Conservation (phyloP, 2,888 invertebrate genomes). For the Baronia brevicornis region DNA sequence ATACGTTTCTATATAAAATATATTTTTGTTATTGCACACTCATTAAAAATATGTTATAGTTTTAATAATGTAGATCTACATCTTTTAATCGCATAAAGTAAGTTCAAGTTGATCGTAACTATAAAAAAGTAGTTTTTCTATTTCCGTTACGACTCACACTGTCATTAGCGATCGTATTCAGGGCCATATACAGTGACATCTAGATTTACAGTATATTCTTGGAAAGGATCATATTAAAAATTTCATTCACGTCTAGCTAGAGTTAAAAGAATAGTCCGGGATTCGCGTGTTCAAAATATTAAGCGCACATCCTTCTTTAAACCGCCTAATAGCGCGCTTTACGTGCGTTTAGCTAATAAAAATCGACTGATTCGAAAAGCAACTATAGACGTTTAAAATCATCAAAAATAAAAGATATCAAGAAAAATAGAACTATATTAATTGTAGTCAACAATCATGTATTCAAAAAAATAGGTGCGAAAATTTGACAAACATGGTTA, state of each 20-base stretch:
- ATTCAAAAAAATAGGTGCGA: too few relatives aligned
- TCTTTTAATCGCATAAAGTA: too few relatives aligned
- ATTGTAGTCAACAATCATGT: too few relatives aligned
- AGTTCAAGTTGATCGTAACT: background rate
- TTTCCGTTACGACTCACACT: constrained; percentile 11
- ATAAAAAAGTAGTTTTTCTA: constrained; percentile 7
- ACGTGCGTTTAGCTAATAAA: constrained; percentile 9
- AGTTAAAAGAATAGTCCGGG: constrained; percentile 23
- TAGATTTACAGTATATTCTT: constrained; percentile 20
- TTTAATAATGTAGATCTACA: too few relatives aligned
- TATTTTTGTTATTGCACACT: too few relatives aligned
- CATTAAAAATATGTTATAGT: too few relatives aligned
- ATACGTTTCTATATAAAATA: too few relatives aligned
- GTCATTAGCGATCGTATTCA: constrained; percentile 13
- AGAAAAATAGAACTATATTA: background rate
- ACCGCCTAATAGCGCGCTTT: constrained; percentile 18
- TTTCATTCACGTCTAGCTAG: constrained; percentile 37
- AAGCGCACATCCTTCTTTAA: constrained; percentile 37
- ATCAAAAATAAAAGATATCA: too few relatives aligned
- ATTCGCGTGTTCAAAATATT: constrained; percentile 44
- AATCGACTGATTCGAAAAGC: background rate
- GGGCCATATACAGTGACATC: constrained; percentile 21
- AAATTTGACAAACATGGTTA: too few relatives aligned
- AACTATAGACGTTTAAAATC: too few relatives aligned
- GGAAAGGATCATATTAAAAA: constrained; percentile 33